These are phyloP conservation scores for Poecilobothrus nobilitatus DNA, from an alignment of 2,888 invertebrate genomes.

Conservation along the genomic window DNA sequence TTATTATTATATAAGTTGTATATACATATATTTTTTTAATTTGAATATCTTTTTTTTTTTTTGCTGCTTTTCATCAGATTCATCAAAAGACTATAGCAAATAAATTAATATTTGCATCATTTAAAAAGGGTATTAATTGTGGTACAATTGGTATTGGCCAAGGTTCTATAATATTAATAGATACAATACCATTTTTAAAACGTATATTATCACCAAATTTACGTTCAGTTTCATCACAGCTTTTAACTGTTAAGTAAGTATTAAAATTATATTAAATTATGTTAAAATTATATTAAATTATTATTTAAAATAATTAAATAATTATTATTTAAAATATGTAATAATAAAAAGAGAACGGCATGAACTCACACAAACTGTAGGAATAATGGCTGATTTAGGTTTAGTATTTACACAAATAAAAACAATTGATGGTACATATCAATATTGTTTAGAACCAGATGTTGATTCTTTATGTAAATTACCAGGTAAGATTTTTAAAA, in stretches of 20 bases:
- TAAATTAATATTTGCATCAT: constrained; percentile 50
- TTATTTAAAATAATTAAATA: not conserved
- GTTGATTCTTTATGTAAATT: constrained; percentile 52
- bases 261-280: too few relatives aligned
- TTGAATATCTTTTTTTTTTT: not conserved
- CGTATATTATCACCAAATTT: constrained; percentile 64
- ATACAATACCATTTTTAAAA: constrained; percentile 63
- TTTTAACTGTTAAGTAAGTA: constrained; percentile 37
- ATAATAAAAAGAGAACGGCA: constrained; percentile 39
- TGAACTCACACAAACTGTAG: constrained; percentile 61
- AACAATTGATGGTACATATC: constrained; percentile 66
- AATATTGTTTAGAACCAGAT: constrained; percentile 65
- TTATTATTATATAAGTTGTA: too few relatives aligned
- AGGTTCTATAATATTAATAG: constrained; percentile 51
- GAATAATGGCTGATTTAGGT: constrained; percentile 83
- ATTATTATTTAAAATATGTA: too few relatives aligned
- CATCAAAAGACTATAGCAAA: constrained; percentile 47
- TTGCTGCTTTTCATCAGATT: constrained; percentile 42
- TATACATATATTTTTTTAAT: too few relatives aligned
- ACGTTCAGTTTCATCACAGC: constrained; percentile 54
- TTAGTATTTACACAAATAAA: constrained; percentile 76
- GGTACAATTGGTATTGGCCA: constrained; percentile 37
- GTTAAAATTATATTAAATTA: not conserved
- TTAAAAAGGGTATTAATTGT: constrained; percentile 54
- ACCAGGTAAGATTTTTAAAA: constrained; percentile 31